A percentile compares a stretch with the other conserved stretches of the same genome.
phyloP scores from a whole-genome alignment of 2,797 vertebrate species.

The Bradypodion pumilum region DNA sequence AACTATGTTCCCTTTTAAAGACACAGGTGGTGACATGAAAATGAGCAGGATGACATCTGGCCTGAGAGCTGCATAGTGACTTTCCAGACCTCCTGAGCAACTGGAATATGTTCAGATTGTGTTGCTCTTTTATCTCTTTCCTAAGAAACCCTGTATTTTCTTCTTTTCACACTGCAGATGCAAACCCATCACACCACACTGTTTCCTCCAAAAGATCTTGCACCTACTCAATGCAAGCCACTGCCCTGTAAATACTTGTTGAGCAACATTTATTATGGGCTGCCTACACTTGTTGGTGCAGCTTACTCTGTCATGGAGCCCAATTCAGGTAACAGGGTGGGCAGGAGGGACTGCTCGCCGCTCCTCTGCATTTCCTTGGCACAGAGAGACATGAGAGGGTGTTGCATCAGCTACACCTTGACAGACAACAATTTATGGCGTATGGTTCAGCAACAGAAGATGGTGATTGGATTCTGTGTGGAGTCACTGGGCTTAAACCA shows the following conservation, averaged over 20 bases:
- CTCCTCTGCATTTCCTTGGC: neutral
- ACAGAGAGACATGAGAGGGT: neutral
- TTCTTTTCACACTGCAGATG: neutral
- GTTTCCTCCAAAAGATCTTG: conserved; percentile 38
- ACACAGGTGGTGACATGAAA: neutral
- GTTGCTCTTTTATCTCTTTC: neutral
- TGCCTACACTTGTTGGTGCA: neutral
- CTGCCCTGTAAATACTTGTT: conserved; percentile 12
- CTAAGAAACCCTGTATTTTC: neutral
- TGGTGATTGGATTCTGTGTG: neutral
- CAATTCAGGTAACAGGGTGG: neutral
- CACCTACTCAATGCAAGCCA: conserved; percentile 8
- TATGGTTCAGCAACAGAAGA: neutral
- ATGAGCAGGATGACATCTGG: neutral
- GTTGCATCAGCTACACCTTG: neutral
- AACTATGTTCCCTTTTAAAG: neutral
- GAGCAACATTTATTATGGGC: neutral
- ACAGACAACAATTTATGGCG: neutral
- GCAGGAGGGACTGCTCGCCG: neutral
- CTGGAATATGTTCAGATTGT: conserved; percentile 5
- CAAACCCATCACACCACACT: neutral
- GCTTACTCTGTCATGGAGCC: neutral
- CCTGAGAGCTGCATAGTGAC: neutral
- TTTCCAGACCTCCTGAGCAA: neutral
- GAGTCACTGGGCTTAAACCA: neutral